Base-by-base conservation (phyloP, 2,797 vertebrate genomes). In the Tenualosa ilisha region DNA sequence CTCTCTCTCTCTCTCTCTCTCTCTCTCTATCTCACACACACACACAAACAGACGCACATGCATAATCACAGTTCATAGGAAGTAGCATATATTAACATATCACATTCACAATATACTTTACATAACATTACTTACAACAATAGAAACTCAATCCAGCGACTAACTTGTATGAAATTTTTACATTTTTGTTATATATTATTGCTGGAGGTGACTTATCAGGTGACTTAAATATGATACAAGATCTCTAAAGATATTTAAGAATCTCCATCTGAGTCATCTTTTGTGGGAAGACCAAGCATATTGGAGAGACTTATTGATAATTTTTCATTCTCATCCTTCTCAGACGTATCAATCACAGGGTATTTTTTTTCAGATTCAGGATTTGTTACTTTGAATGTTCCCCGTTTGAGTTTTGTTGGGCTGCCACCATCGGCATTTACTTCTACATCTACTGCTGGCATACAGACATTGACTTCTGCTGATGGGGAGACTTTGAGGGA, bases 381-480 rank as follows among this genome's bases (percentile, higher is more conserved):
- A 61, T 92, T 93, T 4, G 89, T 91, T n/a, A 94, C 83, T 91
- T 93, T 94, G 84, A 94, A 95, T 43, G 94, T 95, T 22, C 91
- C 93, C 84, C 90, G 92, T 82, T 91, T 93, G 3, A 86, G 81
- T 82, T 92, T 86, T 83, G 86, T 68, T 3, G 87, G 68, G 85
- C 90, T 90, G 26, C 17, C 88, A 50, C 84, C 5, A 20, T 88
- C 89, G 85, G 86, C 24, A 8, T 85, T 83, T 22, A 81, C 72
- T 17, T 46, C 50, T 1, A 86, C 83, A 26, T 91, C 31, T 20
- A 90, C 13, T 22, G 56, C 54, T 86, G 37, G 88, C 84, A 3
- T 43, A 79, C 17, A 40, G 31, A 72, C 3, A 2, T 61, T 5
- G 31, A 89, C 40, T 1, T 88, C 82, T 12, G 46, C 61, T 87